Conservation (phyloP, 2,888 invertebrate genomes). For the Sthenelais limicola region DNA sequence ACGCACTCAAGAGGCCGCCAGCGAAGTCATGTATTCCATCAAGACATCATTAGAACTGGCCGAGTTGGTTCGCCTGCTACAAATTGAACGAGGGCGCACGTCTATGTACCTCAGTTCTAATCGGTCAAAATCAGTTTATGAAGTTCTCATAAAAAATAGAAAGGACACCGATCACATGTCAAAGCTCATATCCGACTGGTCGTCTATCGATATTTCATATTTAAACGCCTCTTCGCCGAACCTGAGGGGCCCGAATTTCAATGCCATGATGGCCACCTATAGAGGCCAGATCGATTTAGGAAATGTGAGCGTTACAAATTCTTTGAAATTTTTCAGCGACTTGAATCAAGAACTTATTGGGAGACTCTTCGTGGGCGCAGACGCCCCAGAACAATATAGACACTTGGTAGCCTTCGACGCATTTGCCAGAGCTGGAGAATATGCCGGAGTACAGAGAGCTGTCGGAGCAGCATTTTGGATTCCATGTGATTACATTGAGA, state of each 20-base stretch:
- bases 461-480: slow-evolving; percentile 16
- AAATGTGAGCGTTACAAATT: neutral
- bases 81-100: slow-evolving; percentile 14
- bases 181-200: slow-evolving; percentile 1
- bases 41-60: slow-evolving; percentile 6
- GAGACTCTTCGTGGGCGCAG: neutral
- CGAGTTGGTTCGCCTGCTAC: slow-evolving; percentile 17
- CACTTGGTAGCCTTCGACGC: slow-evolving; percentile 16
- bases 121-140: neutral
- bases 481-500: slow-evolving; percentile 12
- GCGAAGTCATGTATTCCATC: neutral
- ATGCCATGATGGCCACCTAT: neutral
- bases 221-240: neutral
- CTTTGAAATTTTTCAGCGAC: neutral
- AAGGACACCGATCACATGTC: neutral
- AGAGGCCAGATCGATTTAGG: neutral
- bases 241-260: neutral
- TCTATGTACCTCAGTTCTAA: slow-evolving; percentile 25
- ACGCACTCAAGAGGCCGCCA: neutral
- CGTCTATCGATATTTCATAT: slow-evolving; percentile 3
- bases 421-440: slow-evolving; percentile 11
- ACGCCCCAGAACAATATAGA: slow-evolving; percentile 2
- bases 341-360: slow-evolving; percentile 3
- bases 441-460: slow-evolving; percentile 4
- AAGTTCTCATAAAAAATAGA: neutral